Evolutionary conservation across 2,888 invertebrate species (phyloP).

Genomic region (Heliconius charithonia): DNA sequence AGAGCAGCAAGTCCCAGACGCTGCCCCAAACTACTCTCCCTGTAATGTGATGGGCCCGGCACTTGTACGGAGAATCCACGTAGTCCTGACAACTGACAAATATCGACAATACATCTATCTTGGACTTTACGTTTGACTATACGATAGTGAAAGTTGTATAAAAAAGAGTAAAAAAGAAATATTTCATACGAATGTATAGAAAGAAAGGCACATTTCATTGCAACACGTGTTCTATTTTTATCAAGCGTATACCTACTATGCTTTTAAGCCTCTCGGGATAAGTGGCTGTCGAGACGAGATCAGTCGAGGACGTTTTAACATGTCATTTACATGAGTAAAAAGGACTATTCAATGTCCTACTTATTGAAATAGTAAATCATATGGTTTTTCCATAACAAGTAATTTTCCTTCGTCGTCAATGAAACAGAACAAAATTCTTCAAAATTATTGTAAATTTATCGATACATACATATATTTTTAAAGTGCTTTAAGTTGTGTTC

Average conservation of each 20-base stretch:
- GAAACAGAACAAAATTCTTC: not conserved
- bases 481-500: too few relatives aligned
- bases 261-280: constrained; percentile 32
- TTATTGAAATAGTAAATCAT: constrained; percentile 13
- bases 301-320: constrained; percentile 32
- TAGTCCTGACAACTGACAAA: too few relatives aligned
- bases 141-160: not conserved
- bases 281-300: constrained; percentile 39
- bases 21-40: not conserved
- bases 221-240: constrained; percentile 20
- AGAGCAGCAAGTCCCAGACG: not conserved
- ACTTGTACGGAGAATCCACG: not conserved
- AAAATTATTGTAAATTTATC: not conserved
- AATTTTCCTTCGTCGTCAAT: not conserved
- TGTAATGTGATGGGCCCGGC: not conserved
- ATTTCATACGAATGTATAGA: not conserved
- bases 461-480: too few relatives aligned
- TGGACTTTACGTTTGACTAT: not conserved
- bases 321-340: constrained; percentile 33
- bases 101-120: not conserved
- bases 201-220: not conserved
- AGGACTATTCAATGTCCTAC: constrained; percentile 17
- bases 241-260: constrained; percentile 18
- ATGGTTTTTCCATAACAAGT: not conserved
- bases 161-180: not conserved